Evolutionary conservation across 2,888 invertebrate species (phyloP), one percentile per base, ranked within the genome.

Genomic region (Synanthedon tipuliformis): DNA sequence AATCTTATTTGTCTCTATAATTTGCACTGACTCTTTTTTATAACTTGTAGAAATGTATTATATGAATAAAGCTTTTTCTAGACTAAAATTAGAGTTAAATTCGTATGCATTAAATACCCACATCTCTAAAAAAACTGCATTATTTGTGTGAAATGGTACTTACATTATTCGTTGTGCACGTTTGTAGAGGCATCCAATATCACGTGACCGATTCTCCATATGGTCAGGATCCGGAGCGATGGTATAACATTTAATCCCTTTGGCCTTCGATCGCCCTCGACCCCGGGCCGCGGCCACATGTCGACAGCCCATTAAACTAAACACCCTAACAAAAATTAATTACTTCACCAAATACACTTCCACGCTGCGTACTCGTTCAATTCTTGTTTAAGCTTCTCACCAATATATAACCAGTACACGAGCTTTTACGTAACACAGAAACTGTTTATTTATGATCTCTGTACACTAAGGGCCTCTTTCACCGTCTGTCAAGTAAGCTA

Each of bases 251-350:
- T 68, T 64, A 66, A 66, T 69, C 58, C 53, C 53, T 52, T 41
- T n/a, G 45, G 41, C 45, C 27, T 45, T 51, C 23, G 40, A 13
- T 41, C 51, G 18, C 41, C 52, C 51, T 41, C 48, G 50, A 41
- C 50, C 51, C 50, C 34, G 34, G 10, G 52, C 50, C 50, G 34
- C 27, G 57, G 63, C 81, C 83, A 78, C 71, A 83, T 82, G 84
- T 80, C 78, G 71, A 60, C 76, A 68, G 69, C 68, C 76, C 78
- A 76, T 82, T 79, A 80, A 77, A 78, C 63, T 63, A 69, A 69
- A 72, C 73, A 71, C 76, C 75, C 80, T 71, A 73, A 81, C 80
- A 81, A 83, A 84, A 83, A 81, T 79, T 85, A 82, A 85, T 83
- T 79, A 79, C 80, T 81, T 71, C 69, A 78, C 80, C 84, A 83